These are phyloP conservation scores for Lontra canadensis DNA, from an alignment of 2,113 vertebrate species.

Conservation along the genomic window DNA sequence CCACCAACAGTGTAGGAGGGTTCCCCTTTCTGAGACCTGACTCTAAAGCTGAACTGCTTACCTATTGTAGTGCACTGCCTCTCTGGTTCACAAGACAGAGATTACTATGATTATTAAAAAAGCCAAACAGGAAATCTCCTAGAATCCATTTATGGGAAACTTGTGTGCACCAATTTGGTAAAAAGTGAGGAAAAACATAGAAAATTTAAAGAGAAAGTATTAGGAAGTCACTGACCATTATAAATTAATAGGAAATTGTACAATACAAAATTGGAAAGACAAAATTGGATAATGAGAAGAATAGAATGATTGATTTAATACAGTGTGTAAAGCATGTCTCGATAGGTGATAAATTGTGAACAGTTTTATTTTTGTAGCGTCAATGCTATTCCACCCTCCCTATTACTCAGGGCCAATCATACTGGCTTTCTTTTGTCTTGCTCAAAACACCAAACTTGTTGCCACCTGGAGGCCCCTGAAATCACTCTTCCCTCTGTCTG, in stretches of 20 bases:
- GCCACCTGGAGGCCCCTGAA: neutral
- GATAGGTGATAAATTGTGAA: rapidly evolving
- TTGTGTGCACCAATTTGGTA: neutral
- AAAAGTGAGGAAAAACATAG: neutral
- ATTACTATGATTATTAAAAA: neutral
- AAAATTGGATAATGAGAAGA: neutral
- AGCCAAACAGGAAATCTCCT: neutral
- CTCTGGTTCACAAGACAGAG: neutral
- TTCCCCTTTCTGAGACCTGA: too few species aligned
- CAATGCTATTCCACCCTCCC: neutral
- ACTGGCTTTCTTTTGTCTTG: neutral
- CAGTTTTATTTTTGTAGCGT: neutral
- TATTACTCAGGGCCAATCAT: neutral
- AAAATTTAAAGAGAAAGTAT: neutral
- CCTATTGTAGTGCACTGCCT: neutral
- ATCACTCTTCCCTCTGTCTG: neutral
- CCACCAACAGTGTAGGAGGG: too few species aligned
- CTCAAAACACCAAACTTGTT: neutral
- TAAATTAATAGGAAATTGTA: neutral
- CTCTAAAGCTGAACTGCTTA: neutral
- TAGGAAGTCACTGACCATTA: neutral
- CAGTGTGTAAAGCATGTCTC: neutral
- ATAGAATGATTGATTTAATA: neutral
- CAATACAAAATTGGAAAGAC: neutral
- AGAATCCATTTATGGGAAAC: neutral